phyloP scores from a whole-genome alignment of 37 sponge, comb jelly and placozoan genomes.

The Eunapius fragilis region DNA sequence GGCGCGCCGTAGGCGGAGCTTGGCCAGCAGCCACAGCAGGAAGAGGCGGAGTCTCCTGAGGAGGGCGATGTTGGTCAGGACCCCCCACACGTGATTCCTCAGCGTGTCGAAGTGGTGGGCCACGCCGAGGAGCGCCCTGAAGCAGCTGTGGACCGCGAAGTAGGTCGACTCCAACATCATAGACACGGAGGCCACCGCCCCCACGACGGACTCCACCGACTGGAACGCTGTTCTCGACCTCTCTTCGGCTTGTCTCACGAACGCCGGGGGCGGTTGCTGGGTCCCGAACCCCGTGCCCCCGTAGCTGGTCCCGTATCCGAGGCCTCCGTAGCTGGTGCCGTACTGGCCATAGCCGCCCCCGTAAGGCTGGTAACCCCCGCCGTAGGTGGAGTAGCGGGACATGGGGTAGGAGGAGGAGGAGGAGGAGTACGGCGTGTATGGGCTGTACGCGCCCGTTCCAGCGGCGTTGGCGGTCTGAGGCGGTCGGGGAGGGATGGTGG shows the following conservation, averaged over 20 bases:
- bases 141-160: constrained; percentile 80
- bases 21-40: constrained; percentile 45
- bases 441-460: background rate
- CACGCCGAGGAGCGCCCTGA: constrained; percentile 9
- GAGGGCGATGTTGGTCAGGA: constrained; percentile 45
- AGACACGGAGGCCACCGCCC: constrained; percentile 72
- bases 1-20: constrained; percentile 27
- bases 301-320: background rate
- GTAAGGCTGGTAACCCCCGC: constrained; percentile 47
- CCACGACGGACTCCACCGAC: constrained; percentile 80
- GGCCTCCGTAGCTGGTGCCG: constrained; percentile 1
- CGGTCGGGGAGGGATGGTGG: constrained; percentile 38
- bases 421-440: background rate
- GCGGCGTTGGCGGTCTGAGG: background rate
- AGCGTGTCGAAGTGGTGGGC: background rate
- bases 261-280: background rate
- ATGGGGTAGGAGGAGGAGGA: background rate
- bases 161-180: constrained; percentile 83
- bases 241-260: constrained; percentile 75
- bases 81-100: constrained; percentile 69
- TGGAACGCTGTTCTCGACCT: constrained; percentile 68
- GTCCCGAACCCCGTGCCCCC: constrained; percentile 8
- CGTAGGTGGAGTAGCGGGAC: constrained; percentile 13
- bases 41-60: constrained; percentile 39
- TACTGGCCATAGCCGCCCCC: constrained; percentile 23